Evolutionary conservation across 2,888 invertebrate genomes (phyloP).

Genomic region (Smittia sp.): DNA sequence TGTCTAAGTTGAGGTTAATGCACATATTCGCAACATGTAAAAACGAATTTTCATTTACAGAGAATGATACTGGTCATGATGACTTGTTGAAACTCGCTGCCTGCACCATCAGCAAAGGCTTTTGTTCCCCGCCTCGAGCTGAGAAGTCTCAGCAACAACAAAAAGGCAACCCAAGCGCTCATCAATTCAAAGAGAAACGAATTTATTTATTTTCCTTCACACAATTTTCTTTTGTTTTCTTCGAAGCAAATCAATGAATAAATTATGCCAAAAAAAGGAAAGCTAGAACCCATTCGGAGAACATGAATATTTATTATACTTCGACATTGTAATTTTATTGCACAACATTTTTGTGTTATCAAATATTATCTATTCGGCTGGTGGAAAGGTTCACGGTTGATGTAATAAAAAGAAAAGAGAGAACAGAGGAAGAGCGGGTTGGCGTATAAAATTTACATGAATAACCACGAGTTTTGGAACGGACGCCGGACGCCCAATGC

Average conservation of each 20-base stretch:
- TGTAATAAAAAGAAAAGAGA: slow-evolving; percentile 7
- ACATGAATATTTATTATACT: slow-evolving; percentile 15
- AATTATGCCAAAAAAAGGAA: slow-evolving; percentile 18
- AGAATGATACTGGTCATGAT: no score
- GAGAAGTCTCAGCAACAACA: no score
- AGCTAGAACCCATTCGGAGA: background rate
- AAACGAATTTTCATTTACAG: no score
- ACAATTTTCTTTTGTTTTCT: background rate
- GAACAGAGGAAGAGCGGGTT: background rate
- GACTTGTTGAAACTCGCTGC: no score
- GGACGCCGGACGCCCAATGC: slow-evolving; percentile 5
- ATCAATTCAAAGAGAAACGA: no score
- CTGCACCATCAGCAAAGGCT: background rate
- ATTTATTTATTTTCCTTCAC: background rate
- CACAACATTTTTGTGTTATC: slow-evolving; percentile 4
- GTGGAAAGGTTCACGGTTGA: slow-evolving; percentile 4
- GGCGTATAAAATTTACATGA: slow-evolving; percentile 1
- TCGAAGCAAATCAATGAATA: slow-evolving; percentile 34
- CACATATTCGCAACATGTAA: no score
- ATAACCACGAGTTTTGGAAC: background rate
- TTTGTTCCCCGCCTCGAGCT: background rate
- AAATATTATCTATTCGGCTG: slow-evolving; percentile 12
- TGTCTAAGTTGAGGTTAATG: no score
- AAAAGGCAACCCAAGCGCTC: no score
- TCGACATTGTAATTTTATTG: slow-evolving; percentile 11